Conservation (phyloP, 1,140 invertebrate species). For the Bursaphelenchus mucronatus region DNA sequence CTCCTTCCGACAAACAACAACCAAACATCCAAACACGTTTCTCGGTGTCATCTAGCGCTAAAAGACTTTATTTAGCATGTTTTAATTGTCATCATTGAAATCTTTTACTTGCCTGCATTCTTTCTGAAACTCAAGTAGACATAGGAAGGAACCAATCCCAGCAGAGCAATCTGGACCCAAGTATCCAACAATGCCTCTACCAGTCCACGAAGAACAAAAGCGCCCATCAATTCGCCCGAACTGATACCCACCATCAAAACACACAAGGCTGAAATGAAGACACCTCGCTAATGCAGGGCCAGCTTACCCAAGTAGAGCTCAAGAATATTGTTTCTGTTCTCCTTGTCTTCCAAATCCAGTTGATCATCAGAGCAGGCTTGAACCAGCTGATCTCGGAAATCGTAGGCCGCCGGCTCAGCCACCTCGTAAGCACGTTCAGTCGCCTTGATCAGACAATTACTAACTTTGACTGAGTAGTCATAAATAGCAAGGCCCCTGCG, state of each 20-base stretch:
- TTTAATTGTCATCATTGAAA: not conserved
- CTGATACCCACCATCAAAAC: conserved; percentile 19
- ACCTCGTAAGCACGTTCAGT: conserved; percentile 20
- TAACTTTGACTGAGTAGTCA: conserved; percentile 5
- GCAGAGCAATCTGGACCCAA: conserved; percentile 14
- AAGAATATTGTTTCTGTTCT: conserved; percentile 13
- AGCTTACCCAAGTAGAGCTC: conserved; percentile 23
- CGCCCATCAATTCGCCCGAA: conserved; percentile 9
- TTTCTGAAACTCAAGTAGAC: conserved; percentile 22
- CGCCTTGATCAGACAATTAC: conserved; percentile 10
- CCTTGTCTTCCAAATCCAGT: conserved; percentile 16
- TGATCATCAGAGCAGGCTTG: conserved; percentile 15
- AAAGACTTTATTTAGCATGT: not conserved
- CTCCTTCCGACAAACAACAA: conserved; percentile 5
- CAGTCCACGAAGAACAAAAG: conserved; percentile 10
- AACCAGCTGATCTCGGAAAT: conserved; percentile 19
- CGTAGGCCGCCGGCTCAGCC: conserved; percentile 17
- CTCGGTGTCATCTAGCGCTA: conserved; percentile 23
- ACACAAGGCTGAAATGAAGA: conserved; percentile 16
- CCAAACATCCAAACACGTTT: conserved; percentile 27
- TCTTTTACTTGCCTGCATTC: conserved; percentile 7
- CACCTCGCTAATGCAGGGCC: not conserved
- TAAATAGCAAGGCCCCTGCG: conserved; percentile 23
- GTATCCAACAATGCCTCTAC: conserved; percentile 8
- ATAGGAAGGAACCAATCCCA: conserved; percentile 16